These are phyloP conservation scores for Cerastis rubricosa DNA, from an alignment of 2,888 invertebrate genomes.

Conservation along the genomic window DNA sequence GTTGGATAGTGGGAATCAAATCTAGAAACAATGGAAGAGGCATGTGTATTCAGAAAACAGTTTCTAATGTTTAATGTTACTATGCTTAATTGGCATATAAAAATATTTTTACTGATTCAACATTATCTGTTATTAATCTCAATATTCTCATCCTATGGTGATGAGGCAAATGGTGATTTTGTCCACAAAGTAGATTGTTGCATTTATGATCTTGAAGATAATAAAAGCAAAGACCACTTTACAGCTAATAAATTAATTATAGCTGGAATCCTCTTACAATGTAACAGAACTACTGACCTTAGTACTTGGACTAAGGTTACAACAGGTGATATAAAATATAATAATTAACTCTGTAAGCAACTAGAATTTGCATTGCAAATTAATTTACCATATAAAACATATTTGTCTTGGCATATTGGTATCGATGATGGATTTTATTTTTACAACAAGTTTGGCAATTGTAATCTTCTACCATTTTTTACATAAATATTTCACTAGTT, in stretches of 20 bases:
- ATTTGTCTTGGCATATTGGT: conserved; percentile 21
- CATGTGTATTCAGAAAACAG: conserved; percentile 79
- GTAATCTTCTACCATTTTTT: conserved; percentile 24
- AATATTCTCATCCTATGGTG: conserved; percentile 13
- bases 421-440: background rate
- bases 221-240: conserved; percentile 53
- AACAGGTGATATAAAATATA: conserved; percentile 54
- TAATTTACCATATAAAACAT: background rate
- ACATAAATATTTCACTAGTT: conserved; percentile 64
- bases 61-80: conserved; percentile 78
- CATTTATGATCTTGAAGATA: conserved; percentile 59
- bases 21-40: conserved; percentile 81
- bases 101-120: conserved; percentile 46
- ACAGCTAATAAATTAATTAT: conserved; percentile 66
- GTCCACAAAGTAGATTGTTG: conserved; percentile 57
- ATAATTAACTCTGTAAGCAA: conserved; percentile 27
- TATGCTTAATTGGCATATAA: conserved; percentile 67
- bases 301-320: conserved; percentile 53
- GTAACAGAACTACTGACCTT: conserved; percentile 61
- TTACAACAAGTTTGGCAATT: conserved; percentile 9
- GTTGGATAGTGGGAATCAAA: conserved; percentile 86
- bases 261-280: conserved; percentile 58
- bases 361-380: conserved; percentile 39
- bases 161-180: conserved; percentile 14
- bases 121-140: conserved; percentile 12